Evolutionary conservation across 2,113 vertebrate genomes (phyloP).

Genomic region (Petrocephalus microphthalmus): DNA sequence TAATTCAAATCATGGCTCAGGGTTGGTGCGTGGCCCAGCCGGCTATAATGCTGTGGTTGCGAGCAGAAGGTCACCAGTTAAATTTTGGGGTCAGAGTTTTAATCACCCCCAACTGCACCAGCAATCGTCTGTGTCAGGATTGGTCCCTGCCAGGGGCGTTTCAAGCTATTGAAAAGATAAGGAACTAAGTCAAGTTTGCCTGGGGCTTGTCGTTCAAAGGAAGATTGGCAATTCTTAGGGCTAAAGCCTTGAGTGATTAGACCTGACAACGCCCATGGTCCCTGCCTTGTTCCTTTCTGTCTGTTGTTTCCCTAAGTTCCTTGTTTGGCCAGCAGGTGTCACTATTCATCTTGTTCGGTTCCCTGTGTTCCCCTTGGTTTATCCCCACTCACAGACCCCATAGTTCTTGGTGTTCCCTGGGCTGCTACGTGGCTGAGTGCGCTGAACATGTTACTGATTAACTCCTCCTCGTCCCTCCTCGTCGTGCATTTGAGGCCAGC

Average conservation of each 20-base stretch:
- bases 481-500: neutral
- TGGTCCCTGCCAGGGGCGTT: too few species aligned
- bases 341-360: neutral
- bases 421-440: neutral
- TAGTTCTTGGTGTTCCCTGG: neutral
- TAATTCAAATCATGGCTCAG: neutral
- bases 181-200: too few species aligned
- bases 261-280: too few species aligned
- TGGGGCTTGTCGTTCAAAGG: too few species aligned
- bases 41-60: neutral
- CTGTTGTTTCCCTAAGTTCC: neutral
- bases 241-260: too few species aligned
- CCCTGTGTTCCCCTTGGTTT: neutral
- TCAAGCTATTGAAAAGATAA: too few species aligned
- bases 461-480: neutral
- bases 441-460: neutral
- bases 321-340: neutral
- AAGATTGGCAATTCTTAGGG: too few species aligned
- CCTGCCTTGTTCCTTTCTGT: too few species aligned
- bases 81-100: neutral
- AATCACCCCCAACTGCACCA: neutral
- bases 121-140: neutral
- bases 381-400: neutral
- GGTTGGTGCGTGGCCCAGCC: neutral
- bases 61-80: neutral